Percentiles rank a stretch among this genome's conserved stretches.
Conservation (phyloP, 2,888 invertebrate species). For the Steinernema carpocapsae region DNA sequence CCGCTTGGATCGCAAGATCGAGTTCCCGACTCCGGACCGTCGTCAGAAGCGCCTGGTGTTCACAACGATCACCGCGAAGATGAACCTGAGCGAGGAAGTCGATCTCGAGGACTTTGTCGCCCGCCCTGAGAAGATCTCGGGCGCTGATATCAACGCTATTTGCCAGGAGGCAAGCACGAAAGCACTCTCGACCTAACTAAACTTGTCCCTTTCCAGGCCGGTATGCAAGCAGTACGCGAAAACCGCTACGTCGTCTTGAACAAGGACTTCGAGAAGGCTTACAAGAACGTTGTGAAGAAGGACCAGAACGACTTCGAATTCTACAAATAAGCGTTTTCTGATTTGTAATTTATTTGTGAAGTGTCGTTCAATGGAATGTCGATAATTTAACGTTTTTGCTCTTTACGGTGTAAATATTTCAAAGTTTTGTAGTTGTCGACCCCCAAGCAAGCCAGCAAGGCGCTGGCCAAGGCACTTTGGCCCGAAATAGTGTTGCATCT, state of each 20-base stretch:
- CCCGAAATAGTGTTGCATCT: too few relatives aligned
- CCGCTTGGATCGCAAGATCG: conserved; percentile 92
- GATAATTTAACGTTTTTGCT: conserved; percentile 20
- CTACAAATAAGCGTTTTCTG: conserved; percentile 81
- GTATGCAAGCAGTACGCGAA: conserved; percentile 99
- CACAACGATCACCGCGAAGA: conserved; percentile 92
- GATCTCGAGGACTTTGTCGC: conserved; percentile 99
- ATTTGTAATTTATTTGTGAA: conserved; percentile 4
- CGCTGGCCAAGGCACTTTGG: not conserved
- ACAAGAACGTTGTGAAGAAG: conserved; percentile 99
- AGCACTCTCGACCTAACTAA: too few relatives aligned
- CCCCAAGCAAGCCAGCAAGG: not conserved
- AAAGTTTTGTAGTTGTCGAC: not conserved
- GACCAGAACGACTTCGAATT: conserved; percentile 99
- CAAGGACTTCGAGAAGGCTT: conserved; percentile 99
- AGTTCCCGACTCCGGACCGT: conserved; percentile 94
- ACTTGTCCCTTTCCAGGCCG: conserved; percentile 76
- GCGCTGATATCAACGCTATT: conserved; percentile 98
- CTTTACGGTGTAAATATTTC: conserved; percentile 11
- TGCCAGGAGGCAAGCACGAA: conserved; percentile 85
- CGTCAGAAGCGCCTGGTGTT: conserved; percentile 91
- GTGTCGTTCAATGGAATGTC: conserved; percentile 1
- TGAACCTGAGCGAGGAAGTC: conserved; percentile 95
- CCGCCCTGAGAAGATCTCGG: conserved; percentile 95
- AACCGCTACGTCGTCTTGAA: conserved; percentile 97